phyloP scores from a whole-genome alignment of 1,140 invertebrate genomes.

The Drosophila fuyamai region DNA sequence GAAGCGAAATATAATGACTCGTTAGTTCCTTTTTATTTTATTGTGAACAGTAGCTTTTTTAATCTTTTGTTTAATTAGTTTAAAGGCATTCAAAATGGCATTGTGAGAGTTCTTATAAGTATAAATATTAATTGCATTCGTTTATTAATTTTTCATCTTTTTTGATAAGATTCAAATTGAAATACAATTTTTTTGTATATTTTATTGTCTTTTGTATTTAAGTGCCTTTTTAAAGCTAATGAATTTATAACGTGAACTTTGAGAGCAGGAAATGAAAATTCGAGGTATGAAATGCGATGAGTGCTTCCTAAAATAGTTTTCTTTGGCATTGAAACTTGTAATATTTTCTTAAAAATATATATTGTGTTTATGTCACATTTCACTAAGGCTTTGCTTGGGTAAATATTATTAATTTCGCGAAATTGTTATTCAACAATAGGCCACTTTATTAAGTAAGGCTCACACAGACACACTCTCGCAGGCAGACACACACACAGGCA shows the following conservation, averaged over 20 bases:
- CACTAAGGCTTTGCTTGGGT: slow-evolving; percentile 8
- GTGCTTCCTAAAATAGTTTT: neutral
- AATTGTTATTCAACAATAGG: slow-evolving; percentile 36
- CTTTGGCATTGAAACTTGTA: neutral
- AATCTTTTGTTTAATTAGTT: too few species aligned
- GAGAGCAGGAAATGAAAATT: neutral
- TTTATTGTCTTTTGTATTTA: too few species aligned
- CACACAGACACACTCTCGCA: slow-evolving; percentile 12
- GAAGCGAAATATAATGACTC: neutral
- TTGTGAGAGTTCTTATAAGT: too few species aligned
- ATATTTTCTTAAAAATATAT: neutral
- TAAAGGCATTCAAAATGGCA: too few species aligned
- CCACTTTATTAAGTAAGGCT: slow-evolving; percentile 20
- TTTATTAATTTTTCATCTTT: too few species aligned
- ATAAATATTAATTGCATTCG: too few species aligned
- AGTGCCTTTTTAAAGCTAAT: too few species aligned
- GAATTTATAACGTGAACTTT: too few species aligned
- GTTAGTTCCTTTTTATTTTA: neutral
- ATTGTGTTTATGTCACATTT: slow-evolving; percentile 30
- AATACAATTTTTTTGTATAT: too few species aligned
- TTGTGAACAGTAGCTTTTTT: too few species aligned
- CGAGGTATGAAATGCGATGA: slow-evolving; percentile 6
- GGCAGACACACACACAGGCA: slow-evolving; percentile 15
- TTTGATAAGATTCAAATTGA: too few species aligned
- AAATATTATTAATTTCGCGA: slow-evolving; percentile 50